Evolutionary conservation across 2,797 vertebrate genomes (phyloP).

Genomic region (Nyctibius grandis): DNA sequence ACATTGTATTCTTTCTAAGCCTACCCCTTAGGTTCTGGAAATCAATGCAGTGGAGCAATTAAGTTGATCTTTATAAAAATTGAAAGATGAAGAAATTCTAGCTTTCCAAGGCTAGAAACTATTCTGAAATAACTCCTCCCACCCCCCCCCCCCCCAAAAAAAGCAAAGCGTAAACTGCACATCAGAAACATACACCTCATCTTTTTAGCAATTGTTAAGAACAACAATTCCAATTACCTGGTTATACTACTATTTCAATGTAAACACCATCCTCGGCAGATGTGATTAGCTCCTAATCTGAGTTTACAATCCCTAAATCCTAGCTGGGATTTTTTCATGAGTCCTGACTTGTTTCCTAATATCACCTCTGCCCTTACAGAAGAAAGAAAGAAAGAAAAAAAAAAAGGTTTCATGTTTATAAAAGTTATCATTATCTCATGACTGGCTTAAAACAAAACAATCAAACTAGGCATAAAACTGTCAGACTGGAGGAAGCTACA

Average conservation of each 20-base stretch:
- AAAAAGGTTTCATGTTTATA: neutral
- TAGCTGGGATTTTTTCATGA: neutral
- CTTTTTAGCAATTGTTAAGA: neutral
- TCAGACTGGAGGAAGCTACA: neutral
- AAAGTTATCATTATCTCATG: neutral
- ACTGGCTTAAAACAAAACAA: neutral
- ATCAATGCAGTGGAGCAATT: neutral
- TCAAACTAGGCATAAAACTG: neutral
- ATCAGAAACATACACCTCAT: neutral
- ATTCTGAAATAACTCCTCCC: neutral
- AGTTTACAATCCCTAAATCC: neutral
- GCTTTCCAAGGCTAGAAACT: neutral
- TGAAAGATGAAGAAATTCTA: too few species aligned
- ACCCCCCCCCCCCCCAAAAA: fast-evolving
- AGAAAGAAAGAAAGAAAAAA: too few species aligned
- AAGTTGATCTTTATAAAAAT: neutral
- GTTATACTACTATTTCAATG: neutral
- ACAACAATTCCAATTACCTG: neutral
- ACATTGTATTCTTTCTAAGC: neutral
- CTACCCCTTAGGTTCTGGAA: neutral
- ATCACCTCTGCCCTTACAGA: neutral
- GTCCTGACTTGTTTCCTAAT: neutral
- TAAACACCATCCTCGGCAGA: neutral
- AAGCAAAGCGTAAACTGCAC: neutral
- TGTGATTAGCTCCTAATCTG: neutral